Conservation (phyloP, 2,797 vertebrate genomes). For the Ceyx erithaca region DNA sequence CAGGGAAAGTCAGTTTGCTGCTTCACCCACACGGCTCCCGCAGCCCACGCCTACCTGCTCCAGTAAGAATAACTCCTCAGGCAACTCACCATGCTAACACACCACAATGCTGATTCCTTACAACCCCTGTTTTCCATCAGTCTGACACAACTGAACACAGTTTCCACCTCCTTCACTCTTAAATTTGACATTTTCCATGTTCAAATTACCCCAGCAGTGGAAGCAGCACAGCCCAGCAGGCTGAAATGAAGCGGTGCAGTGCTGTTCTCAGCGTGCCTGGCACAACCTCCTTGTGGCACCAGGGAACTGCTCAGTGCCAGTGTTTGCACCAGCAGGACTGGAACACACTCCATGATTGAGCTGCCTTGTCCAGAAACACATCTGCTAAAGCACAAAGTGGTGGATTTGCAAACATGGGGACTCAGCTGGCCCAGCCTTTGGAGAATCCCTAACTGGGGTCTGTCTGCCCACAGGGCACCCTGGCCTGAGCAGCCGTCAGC, state of each 20-base stretch:
- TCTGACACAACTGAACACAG: not conserved
- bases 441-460: not conserved
- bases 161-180: not conserved
- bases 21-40: not conserved
- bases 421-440: not conserved
- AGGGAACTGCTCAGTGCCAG: accelerated
- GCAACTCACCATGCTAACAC: not conserved
- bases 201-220: not conserved
- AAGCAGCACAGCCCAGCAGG: not conserved
- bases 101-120: not conserved
- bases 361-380: not conserved
- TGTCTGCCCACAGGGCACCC: not conserved
- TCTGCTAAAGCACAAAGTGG: not conserved
- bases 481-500: accelerated
- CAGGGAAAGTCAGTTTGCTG: not conserved
- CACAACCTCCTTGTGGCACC: not conserved
- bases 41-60: not conserved
- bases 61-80: not conserved
- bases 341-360: accelerated
- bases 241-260: accelerated
- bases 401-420: not conserved
- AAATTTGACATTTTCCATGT: not conserved
- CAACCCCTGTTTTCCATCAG: not conserved
- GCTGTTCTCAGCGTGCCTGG: accelerated
- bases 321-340: not conserved